These are phyloP conservation scores for Melanotus villosus DNA, from an alignment of 2,888 invertebrate genomes.

Conservation along the genomic window DNA sequence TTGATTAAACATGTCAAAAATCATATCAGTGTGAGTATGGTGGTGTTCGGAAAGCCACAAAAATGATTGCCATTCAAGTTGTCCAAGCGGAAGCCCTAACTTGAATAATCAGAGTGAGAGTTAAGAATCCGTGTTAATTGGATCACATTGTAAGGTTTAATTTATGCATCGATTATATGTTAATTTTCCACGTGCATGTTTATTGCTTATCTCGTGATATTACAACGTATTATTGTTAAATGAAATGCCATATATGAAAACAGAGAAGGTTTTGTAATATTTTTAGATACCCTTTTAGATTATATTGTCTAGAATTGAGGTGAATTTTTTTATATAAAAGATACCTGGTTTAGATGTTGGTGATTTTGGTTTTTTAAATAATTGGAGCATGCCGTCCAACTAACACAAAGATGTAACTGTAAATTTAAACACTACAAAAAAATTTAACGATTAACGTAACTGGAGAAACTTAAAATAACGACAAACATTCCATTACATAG, in stretches of 20 bases:
- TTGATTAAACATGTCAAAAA: constrained; percentile 22
- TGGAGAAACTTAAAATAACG: no score
- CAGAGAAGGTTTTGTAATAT: not conserved
- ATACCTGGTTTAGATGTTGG: no score
- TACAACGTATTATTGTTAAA: constrained; percentile 1
- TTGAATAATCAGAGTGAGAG: constrained; percentile 8
- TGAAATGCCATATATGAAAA: not conserved
- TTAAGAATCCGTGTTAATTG: constrained; percentile 4
- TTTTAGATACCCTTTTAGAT: not conserved
- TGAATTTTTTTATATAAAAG: no score
- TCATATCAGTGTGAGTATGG: constrained; percentile 17
- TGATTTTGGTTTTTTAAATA: no score
- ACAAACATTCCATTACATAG: no score
- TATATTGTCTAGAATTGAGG: no score
- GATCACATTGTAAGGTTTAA: constrained; percentile 7
- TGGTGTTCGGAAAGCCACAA: constrained; percentile 23
- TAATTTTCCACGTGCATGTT: constrained; percentile 16
- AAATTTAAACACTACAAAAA: no score
- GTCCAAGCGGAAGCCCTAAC: constrained; percentile 14
- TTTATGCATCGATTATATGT: constrained; percentile 20
- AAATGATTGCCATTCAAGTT: constrained; percentile 20
- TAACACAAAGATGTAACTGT: no score
- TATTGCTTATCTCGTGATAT: not conserved
- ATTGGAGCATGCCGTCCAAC: no score
- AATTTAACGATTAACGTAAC: no score